Evolutionary conservation across 2,797 vertebrate genomes (phyloP).

Genomic region (Gadopsis marmoratus): DNA sequence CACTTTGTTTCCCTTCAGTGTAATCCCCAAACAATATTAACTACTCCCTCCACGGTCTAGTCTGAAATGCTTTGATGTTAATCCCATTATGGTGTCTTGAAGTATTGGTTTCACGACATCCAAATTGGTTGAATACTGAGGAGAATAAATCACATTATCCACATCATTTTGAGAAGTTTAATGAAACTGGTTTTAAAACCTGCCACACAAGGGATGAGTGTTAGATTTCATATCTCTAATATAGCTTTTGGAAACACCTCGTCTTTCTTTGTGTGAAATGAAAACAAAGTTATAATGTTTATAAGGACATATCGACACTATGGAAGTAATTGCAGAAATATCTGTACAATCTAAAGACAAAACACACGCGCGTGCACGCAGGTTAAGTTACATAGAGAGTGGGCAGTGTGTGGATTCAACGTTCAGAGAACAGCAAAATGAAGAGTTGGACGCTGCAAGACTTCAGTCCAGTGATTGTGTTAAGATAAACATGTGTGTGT

Average conservation of each 20-base stretch:
- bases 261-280: slow-evolving; percentile 33
- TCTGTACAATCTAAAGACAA: not conserved
- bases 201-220: not conserved
- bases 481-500: not conserved
- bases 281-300: slow-evolving; percentile 13
- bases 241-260: slow-evolving; percentile 17
- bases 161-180: slow-evolving; percentile 31
- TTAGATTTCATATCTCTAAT: slow-evolving; percentile 46
- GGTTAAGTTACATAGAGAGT: slow-evolving; percentile 3
- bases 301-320: not conserved
- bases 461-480: not conserved
- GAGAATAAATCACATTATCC: slow-evolving; percentile 59
- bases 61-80: slow-evolving; percentile 4
- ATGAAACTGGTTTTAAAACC: slow-evolving; percentile 38
- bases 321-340: slow-evolving; percentile 19
- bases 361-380: not conserved
- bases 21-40: slow-evolving; percentile 39
- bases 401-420: slow-evolving; percentile 15
- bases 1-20: not conserved
- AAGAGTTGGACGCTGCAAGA: slow-evolving; percentile 21
- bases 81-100: slow-evolving; percentile 24
- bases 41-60: not conserved
- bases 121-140: slow-evolving; percentile 12
- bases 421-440: not conserved
- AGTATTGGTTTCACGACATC: slow-evolving; percentile 51